phyloP scores from a whole-genome alignment of 2,888 invertebrate genomes.

The Eristalinus sepulchralis region DNA sequence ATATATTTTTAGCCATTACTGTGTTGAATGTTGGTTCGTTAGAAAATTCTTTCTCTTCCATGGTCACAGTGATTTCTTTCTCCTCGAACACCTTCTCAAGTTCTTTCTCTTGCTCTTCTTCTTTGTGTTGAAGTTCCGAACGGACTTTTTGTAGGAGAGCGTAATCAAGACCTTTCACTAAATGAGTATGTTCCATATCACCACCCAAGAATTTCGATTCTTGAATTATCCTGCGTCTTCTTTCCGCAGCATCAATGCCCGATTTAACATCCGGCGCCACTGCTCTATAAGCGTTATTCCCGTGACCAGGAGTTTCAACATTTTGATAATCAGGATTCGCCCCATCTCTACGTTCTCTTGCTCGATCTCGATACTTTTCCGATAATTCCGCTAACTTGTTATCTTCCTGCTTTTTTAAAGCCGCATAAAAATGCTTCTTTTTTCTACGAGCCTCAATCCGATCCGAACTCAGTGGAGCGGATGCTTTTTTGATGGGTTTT shows the following conservation, averaged over 20 bases:
- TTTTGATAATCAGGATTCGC: constrained; percentile 89
- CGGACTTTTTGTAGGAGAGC: constrained; percentile 95
- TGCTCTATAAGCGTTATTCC: constrained; percentile 85
- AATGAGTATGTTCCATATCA: constrained; percentile 99
- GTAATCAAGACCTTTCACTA: constrained; percentile 98
- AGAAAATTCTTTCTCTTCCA: constrained; percentile 63
- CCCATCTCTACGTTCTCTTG: constrained; percentile 94
- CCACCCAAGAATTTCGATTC: constrained; percentile 99
- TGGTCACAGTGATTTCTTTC: constrained; percentile 51
- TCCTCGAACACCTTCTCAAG: constrained; percentile 87
- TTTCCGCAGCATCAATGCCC: constrained; percentile 96
- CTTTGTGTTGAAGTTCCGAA: constrained; percentile 91
- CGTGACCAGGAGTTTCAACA: constrained; percentile 86
- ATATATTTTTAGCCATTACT: constrained; percentile 89
- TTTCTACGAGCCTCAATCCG: constrained; percentile 83
- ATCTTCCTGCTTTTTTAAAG: constrained; percentile 96
- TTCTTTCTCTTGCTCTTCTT: constrained; percentile 91
- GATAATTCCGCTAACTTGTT: constrained; percentile 96
- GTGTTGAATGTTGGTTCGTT: constrained; percentile 85
- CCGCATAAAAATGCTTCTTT: constrained; percentile 97
- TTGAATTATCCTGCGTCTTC: constrained; percentile 96
- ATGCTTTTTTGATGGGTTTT: constrained; percentile 48
- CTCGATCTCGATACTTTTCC: constrained; percentile 95
- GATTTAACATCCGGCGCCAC: constrained; percentile 98
- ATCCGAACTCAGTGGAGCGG: constrained; percentile 67